Conservation (phyloP, 1,140 invertebrate genomes). For the Cydia fagiglandana region DNA sequence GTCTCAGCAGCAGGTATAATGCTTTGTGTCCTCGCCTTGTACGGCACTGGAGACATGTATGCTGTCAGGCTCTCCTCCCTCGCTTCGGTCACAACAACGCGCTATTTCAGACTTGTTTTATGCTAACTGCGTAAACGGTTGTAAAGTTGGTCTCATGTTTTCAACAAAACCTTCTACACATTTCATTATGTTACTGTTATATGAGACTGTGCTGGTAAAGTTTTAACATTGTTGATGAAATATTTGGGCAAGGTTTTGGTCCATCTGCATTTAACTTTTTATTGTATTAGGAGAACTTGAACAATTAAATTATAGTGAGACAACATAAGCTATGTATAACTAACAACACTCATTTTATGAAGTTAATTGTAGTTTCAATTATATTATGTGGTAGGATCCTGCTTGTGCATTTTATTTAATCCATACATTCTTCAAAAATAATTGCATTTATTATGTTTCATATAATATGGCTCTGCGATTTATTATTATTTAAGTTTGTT, state of each 20-base stretch:
- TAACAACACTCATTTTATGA: neutral
- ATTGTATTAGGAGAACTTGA: neutral
- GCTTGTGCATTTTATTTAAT: neutral
- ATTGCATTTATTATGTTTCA: neutral
- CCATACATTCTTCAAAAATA: neutral
- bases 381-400: neutral
- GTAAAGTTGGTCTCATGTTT: neutral
- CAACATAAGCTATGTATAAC: conserved; percentile 5
- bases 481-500: neutral
- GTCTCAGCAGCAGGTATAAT: conserved; percentile 46
- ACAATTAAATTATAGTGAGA: neutral
- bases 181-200: neutral
- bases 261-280: neutral
- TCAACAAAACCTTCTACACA: conserved; percentile 2
- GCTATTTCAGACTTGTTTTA: neutral
- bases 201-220: neutral
- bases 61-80: conserved; percentile 20
- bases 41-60: conserved; percentile 22
- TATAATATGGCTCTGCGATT: neutral
- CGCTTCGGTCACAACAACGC: neutral
- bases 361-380: neutral
- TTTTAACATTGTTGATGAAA: neutral
- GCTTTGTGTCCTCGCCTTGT: conserved; percentile 29
- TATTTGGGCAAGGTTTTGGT: neutral
- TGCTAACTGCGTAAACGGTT: conserved; percentile 10